Percentiles rank a stretch among this genome's conserved stretches.
Conservation (phyloP, 2,888 invertebrate genomes). For the Pachliopta kotzebuea region DNA sequence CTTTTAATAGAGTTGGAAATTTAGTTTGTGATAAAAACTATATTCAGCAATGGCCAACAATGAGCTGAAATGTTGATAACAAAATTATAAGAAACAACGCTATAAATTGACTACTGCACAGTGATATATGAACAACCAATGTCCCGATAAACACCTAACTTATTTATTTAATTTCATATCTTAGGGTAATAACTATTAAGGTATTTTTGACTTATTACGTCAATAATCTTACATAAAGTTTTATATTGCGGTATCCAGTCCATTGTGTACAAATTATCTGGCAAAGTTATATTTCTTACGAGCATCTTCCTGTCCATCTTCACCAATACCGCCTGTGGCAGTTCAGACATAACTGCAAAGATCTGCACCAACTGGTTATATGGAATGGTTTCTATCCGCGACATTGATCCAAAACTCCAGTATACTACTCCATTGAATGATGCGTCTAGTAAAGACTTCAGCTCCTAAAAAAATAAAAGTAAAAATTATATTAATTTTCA, state of each 20-base stretch:
- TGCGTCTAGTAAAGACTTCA: constrained; percentile 65
- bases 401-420: constrained; percentile 82
- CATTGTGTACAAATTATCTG: constrained; percentile 72
- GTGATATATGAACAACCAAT: too few species aligned
- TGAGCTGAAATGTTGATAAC: too few species aligned
- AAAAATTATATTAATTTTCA: background rate
- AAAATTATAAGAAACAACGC: too few species aligned
- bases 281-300: constrained; percentile 68
- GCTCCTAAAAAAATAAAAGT: constrained; percentile 48
- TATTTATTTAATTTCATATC: too few species aligned
- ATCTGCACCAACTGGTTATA: constrained; percentile 65
- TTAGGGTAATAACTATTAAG: too few species aligned
- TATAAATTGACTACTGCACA: too few species aligned
- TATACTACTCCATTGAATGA: constrained; percentile 77
- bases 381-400: constrained; percentile 77
- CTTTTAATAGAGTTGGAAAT: too few species aligned
- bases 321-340: constrained; percentile 78
- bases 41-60: too few species aligned
- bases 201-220: background rate
- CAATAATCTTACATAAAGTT: constrained; percentile 67
- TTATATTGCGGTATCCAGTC: constrained; percentile 79
- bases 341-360: constrained; percentile 70
- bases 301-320: constrained; percentile 74
- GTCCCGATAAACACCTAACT: too few species aligned
- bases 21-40: too few species aligned